Evolutionary conservation across 2,797 vertebrate species (phyloP).

Genomic region (Centroberyx gerrardi): DNA sequence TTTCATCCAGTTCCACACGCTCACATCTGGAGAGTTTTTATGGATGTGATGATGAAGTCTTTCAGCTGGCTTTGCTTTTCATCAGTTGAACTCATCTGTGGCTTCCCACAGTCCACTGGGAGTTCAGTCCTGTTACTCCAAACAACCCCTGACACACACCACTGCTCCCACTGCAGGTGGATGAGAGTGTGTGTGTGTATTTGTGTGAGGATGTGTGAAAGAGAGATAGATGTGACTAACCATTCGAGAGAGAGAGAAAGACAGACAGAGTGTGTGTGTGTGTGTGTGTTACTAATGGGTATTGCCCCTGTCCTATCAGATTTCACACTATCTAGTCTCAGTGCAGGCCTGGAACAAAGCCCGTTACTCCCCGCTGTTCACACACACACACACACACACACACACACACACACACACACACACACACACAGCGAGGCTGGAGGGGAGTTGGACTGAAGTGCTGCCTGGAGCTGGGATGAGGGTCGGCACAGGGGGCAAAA

Average conservation of each 20-base stretch:
- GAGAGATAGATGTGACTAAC: no score
- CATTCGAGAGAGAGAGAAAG: no score
- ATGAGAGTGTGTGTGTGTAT: not conserved
- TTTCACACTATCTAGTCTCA: constrained; percentile 55
- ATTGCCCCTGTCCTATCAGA: constrained; percentile 45
- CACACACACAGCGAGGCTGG: not conserved
- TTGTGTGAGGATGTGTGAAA: not conserved
- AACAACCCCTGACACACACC: not conserved
- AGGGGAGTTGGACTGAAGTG: no score
- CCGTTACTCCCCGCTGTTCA: constrained; percentile 1
- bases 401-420: not conserved
- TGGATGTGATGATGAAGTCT: no score
- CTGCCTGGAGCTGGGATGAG: no score
- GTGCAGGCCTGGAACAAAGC: not conserved
- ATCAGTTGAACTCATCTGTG: no score
- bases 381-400: not conserved
- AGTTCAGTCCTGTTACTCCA: constrained; percentile 4
- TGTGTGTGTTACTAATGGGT: not conserved
- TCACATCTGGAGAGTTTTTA: no score
- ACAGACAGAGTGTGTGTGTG: constrained; percentile 1
- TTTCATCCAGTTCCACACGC: no score
- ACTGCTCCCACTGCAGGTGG: not conserved
- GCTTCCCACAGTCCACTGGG: constrained; percentile 15
- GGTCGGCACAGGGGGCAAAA: no score
- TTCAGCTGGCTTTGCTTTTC: no score